Percentiles rank a stretch among this genome's conserved stretches.
Evolutionary conservation across 2,888 invertebrate genomes (phyloP).

Genomic region (Lasioglossum pauxillum): DNA sequence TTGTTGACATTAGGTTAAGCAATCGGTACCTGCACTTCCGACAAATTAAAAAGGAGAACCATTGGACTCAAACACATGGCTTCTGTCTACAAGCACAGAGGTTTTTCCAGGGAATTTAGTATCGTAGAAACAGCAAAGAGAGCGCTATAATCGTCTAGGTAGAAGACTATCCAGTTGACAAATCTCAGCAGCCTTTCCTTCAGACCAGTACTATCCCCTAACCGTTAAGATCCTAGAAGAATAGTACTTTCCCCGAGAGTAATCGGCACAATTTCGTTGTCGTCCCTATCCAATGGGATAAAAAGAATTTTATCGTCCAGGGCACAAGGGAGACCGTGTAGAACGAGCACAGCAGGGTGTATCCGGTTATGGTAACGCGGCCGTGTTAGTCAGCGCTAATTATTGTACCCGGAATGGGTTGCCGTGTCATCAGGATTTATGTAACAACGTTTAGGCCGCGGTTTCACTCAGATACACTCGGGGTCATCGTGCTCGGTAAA

Average conservation of each 20-base stretch:
- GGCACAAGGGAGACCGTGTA: neutral
- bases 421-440: slow-evolving; percentile 37
- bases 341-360: neutral
- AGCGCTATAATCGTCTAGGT: neutral
- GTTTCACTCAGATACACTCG: slow-evolving; percentile 30
- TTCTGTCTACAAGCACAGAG: neutral
- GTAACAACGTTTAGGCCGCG: slow-evolving; percentile 42
- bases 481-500: slow-evolving; percentile 23
- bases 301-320: neutral
- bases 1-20: neutral
- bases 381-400: slow-evolving; percentile 34
- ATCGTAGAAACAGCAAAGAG: neutral
- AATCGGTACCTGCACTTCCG: neutral
- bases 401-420: slow-evolving; percentile 35
- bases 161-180: neutral
- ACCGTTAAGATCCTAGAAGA: neutral
- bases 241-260: neutral
- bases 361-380: neutral
- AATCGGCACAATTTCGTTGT: neutral
- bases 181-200: neutral
- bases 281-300: neutral
- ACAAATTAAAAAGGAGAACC: neutral
- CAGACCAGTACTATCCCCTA: neutral
- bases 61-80: neutral
- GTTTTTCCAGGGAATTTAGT: neutral